Evolutionary conservation across 2,113 vertebrate genomes (phyloP).

Genomic region (Ptychochromis oligacanthus): DNA sequence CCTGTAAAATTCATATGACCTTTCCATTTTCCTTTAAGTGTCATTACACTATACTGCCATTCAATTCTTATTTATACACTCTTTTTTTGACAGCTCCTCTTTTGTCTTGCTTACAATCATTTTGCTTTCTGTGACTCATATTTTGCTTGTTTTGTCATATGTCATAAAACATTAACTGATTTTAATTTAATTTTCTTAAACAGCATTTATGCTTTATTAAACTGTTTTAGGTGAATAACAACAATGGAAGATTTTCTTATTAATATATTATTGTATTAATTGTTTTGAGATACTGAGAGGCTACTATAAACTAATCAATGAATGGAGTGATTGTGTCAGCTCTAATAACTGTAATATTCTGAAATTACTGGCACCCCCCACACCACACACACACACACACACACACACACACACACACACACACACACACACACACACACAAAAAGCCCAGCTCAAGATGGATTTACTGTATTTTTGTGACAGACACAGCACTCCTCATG

Average conservation of each 20-base stretch:
- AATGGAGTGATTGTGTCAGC: too few relatives aligned
- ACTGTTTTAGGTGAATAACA: neutral
- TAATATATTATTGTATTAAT: too few relatives aligned
- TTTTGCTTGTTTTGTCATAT: neutral
- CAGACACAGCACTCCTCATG: constrained; percentile 12
- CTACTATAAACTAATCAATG: too few relatives aligned
- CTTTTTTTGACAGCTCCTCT: neutral
- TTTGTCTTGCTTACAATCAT: neutral
- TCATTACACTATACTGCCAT: neutral
- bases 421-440: neutral
- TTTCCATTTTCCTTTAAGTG: constrained; percentile 5
- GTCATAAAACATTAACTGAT: neutral
- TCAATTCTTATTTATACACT: neutral
- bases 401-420: too few relatives aligned
- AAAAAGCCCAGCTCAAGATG: constrained; percentile 13
- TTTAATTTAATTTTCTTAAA: neutral
- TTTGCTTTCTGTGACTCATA: neutral
- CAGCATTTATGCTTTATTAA: neutral
- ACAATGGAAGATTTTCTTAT: neutral
- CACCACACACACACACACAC: too few relatives aligned
- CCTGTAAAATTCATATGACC: neutral
- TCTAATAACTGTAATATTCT: too few relatives aligned
- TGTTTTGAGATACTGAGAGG: too few relatives aligned
- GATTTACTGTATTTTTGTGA: constrained; percentile 15
- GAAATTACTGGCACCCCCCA: too few relatives aligned